Conservation (phyloP, 2,797 vertebrate species). For the Xenopus petersii region DNA sequence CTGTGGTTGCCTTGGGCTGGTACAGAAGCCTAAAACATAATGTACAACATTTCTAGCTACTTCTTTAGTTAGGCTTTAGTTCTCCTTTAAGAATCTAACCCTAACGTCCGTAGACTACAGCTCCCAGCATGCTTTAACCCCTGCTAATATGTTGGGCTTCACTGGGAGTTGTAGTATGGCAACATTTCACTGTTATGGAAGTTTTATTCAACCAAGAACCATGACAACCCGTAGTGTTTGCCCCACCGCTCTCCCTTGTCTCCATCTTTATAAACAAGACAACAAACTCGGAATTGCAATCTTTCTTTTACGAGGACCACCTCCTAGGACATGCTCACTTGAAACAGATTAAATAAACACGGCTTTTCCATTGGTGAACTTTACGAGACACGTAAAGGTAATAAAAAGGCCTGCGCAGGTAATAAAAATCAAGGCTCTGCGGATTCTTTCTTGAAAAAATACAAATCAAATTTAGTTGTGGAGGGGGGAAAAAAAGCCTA, state of each 20-base stretch:
- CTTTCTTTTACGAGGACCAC: slow-evolving; percentile 37
- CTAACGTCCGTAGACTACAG: too few relatives aligned
- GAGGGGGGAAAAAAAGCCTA: too few relatives aligned
- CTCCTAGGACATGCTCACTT: slow-evolving; percentile 26
- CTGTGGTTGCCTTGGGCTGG: too few relatives aligned
- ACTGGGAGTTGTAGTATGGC: too few relatives aligned
- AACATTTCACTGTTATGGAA: too few relatives aligned
- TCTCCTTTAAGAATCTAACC: too few relatives aligned
- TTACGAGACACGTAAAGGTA: slow-evolving; percentile 12
- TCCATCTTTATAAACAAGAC: background rate
- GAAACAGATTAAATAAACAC: slow-evolving; percentile 41
- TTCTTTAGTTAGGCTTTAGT: too few relatives aligned
- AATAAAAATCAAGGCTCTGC: slow-evolving; percentile 2
- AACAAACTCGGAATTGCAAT: slow-evolving; percentile 23
- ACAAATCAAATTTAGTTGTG: background rate
- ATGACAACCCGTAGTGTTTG: background rate
- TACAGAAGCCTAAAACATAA: too few relatives aligned
- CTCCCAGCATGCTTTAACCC: too few relatives aligned
- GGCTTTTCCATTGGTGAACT: slow-evolving; percentile 38
- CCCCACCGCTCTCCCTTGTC: slow-evolving; percentile 6
- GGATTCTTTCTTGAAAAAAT: background rate
- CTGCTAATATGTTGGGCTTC: too few relatives aligned
- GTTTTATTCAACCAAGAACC: too few relatives aligned
- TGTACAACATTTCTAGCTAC: too few relatives aligned
- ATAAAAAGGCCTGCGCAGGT: background rate